Evolutionary conservation across 1,140 invertebrate species (phyloP), one percentile per base, ranked within the genome.

Genomic region (Drosophila elegans): DNA sequence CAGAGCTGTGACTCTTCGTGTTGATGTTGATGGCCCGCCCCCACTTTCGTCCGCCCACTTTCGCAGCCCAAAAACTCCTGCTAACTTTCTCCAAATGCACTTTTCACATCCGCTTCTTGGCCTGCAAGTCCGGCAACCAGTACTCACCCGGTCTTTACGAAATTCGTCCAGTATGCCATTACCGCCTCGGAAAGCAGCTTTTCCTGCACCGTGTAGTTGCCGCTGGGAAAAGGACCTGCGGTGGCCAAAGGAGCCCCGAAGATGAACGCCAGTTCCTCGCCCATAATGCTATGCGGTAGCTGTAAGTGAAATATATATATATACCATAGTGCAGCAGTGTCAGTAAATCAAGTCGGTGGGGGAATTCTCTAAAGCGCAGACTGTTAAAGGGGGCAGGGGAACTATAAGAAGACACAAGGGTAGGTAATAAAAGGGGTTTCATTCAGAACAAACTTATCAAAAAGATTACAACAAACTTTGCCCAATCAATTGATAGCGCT

Each of bases 241-340:
- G 94, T 95, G 44, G 96, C 95, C 44, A 99, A 92, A 7, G 98
- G 98, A 9, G 97, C 96, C 3, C 98, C 98, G 66, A 99, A 96
- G 32, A 98, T 94, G 85, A 98, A 99, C 0, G 97, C 95, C 81
- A 99, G 86, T 88, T 99, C 98, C 91, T 99, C 97, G 0, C 98
- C 98, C 76, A 96, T 95, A 6, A 98, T 95, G 68, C 94, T 95
- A 88, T 95, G 94, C 34, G 92, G 90, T 55, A 92, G 54, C 91
- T 92, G 78, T 39, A 80, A 88, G 72, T 71, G 45, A 61, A 83
- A 51, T 41, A 63, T 41, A 54, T 44, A 38, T 68, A 46, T 16
- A 44, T 44, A 48, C 21, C 9, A 42, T 57, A 51, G 53, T 54
- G 45, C 13, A 62, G 44, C 51, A 44, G 25, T 25, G 36, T 12